Evolutionary conservation across 2,113 vertebrate species (phyloP), one percentile per base, ranked within the genome.

Genomic region (Pachycephala philippinensis): DNA sequence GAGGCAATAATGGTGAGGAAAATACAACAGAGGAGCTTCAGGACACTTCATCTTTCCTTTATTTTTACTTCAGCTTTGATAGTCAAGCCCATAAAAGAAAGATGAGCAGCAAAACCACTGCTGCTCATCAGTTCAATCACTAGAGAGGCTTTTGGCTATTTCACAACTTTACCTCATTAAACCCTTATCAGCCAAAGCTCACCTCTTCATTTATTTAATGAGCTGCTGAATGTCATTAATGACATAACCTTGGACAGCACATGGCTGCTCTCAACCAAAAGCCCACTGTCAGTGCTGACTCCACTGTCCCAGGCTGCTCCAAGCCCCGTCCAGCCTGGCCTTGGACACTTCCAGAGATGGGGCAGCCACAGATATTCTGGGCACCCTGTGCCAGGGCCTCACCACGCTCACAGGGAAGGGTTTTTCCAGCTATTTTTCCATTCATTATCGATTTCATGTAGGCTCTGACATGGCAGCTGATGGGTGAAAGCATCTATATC

Each of bases 121-220:
- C 39, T 30, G 39, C 64, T 89, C 81, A 28, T 79, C 75, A 31
- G 53, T 69, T 93, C 45, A n/a, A 6, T 65, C 66, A 15, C 59
- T 45, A 6, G 63, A 90, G 18, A 59, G 21, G 47, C 28, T 90
- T 84, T 66, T 39, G 63, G 63, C 28, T 37, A 7, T 92, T 93
- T 94, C 14, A 6, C 57, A 72, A 10, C 69, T 94, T 90, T 93
- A 74, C 84, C 59, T 94, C 88, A 85, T 94, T 92, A 80, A 88
- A 85, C 71, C 21, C 39, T 86, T 74, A 70, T 30, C n/a, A 74
- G 45, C 50, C 54, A 61, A 93, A 83, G 42, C 75, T 94, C 63
- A 90, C 66, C 54, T 90, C 86, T 83, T 77, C 71, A 31, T 86
- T 90, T 90, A 61, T 85, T 90, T 93, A 88, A 88, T 77, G 71